Conservation (phyloP, 2,797 vertebrate species). For the Anguilla megastoma region DNA sequence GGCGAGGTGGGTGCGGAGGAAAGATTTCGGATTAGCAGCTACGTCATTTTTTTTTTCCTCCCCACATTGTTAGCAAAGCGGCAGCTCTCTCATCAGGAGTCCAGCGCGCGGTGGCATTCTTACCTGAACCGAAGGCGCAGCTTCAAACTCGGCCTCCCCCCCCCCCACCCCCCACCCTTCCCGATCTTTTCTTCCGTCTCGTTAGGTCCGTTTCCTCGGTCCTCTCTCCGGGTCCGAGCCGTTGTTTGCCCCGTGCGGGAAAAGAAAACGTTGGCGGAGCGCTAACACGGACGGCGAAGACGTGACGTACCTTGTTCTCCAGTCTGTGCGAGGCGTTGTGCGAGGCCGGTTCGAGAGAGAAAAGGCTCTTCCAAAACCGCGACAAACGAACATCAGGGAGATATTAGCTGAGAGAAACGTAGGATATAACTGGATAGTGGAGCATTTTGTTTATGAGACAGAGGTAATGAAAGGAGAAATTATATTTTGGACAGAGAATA, state of each 20-base stretch:
- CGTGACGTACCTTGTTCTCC: conserved; percentile 63
- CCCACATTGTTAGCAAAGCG: conserved; percentile 27
- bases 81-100: conserved; percentile 25
- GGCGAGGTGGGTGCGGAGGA: conserved; percentile 44
- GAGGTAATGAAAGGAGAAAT: not conserved
- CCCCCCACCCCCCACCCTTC: not conserved
- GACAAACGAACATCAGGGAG: conserved; percentile 20
- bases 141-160: not conserved
- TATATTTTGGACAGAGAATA: not conserved
- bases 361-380: conserved; percentile 68
- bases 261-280: not conserved
- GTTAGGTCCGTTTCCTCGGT: not conserved
- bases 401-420: conserved; percentile 1
- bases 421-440: not conserved
- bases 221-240: not conserved
- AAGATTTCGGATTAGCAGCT: conserved; percentile 43
- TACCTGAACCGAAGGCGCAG: not conserved
- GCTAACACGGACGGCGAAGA: conserved; percentile 57
- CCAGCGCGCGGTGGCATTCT: not conserved
- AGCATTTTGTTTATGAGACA: conserved; percentile 18
- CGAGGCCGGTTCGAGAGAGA: conserved; percentile 33
- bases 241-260: not conserved
- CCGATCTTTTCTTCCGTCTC: not conserved
- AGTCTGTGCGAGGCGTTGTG: conserved; percentile 16
- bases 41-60: conserved; percentile 34